Evolutionary conservation across 2,797 vertebrate species (phyloP).

Genomic region (Acipenser oxyrinchus): DNA sequence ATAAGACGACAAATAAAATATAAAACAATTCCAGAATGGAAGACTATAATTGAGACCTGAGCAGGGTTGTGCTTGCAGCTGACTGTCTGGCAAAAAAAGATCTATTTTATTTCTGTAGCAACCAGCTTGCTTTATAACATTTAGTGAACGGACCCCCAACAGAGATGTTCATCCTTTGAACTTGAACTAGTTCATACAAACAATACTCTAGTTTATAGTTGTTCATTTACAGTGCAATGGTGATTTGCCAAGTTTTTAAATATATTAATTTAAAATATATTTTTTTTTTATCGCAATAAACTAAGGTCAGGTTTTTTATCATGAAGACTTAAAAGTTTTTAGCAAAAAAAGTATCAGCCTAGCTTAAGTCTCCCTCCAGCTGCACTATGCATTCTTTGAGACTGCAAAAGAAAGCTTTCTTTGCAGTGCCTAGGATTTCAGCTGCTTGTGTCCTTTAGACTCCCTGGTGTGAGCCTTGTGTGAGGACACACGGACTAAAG

Average conservation of each 20-base stretch:
- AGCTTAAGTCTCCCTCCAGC: slow-evolving; percentile 48
- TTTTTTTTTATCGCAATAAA: too few relatives aligned
- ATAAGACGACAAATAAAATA: not conserved
- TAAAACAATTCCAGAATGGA: not conserved
- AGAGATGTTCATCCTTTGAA: slow-evolving; percentile 45
- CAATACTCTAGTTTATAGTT: slow-evolving; percentile 4
- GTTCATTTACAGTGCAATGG: not conserved
- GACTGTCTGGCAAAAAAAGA: slow-evolving; percentile 36
- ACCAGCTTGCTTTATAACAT: slow-evolving; percentile 37
- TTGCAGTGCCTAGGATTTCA: slow-evolving; percentile 31
- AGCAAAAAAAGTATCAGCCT: too few relatives aligned
- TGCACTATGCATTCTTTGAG: slow-evolving; percentile 62
- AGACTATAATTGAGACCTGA: slow-evolving; percentile 12
- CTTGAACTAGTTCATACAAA: slow-evolving; percentile 37
- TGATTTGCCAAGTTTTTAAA: too few relatives aligned
- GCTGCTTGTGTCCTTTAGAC: slow-evolving; percentile 26
- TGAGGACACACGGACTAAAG: slow-evolving; percentile 10
- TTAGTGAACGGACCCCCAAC: slow-evolving; percentile 44
- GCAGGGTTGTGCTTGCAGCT: slow-evolving; percentile 20
- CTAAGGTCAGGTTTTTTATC: too few relatives aligned
- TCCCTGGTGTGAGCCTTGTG: slow-evolving; percentile 26
- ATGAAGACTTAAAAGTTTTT: too few relatives aligned
- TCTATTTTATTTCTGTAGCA: slow-evolving; percentile 37
- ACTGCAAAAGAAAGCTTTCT: slow-evolving; percentile 30
- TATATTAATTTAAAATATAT: too few relatives aligned